Percentiles rank a stretch among this genome's conserved stretches.
These are phyloP conservation scores for Carabus problematicus DNA, from an alignment of 2,888 invertebrate genomes.

Conservation along the genomic window DNA sequence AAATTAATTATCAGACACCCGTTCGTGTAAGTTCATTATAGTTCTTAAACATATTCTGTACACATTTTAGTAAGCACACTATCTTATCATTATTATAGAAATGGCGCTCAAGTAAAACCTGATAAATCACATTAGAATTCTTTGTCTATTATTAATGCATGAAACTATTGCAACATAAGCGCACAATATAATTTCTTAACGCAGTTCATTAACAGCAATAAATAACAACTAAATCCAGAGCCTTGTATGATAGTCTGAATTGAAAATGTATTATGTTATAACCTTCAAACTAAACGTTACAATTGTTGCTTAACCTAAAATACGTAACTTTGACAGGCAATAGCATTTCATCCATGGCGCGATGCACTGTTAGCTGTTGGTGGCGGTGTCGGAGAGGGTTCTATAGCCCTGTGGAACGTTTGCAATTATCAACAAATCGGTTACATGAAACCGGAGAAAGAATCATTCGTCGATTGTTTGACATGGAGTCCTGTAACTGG, in stretches of 20 bases:
- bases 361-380: constrained; percentile 15
- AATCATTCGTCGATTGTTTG: constrained; percentile 29
- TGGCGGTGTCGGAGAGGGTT: constrained; percentile 23
- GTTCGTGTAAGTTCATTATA: constrained; percentile 20
- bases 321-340: constrained; percentile 13
- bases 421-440: background rate
- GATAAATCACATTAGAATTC: background rate
- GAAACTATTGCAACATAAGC: background rate
- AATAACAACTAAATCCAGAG: background rate
- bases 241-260: constrained; percentile 3
- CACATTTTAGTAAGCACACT: background rate
- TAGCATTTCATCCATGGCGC: constrained; percentile 31
- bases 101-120: background rate
- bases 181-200: background rate
- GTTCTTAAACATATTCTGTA: background rate
- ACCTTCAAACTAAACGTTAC: background rate
- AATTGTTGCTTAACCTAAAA: background rate
- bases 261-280: background rate
- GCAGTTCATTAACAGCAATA: background rate
- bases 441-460: constrained; percentile 1
- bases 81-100: background rate
- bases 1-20: constrained; percentile 9
- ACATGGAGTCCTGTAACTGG: constrained; percentile 25
- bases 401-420: constrained; percentile 26
- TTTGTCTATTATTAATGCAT: background rate